A percentile compares a stretch with the other conserved stretches of the same genome.
Conservation (phyloP, 1,140 invertebrate genomes). For the Andrena cerasifolii region DNA sequence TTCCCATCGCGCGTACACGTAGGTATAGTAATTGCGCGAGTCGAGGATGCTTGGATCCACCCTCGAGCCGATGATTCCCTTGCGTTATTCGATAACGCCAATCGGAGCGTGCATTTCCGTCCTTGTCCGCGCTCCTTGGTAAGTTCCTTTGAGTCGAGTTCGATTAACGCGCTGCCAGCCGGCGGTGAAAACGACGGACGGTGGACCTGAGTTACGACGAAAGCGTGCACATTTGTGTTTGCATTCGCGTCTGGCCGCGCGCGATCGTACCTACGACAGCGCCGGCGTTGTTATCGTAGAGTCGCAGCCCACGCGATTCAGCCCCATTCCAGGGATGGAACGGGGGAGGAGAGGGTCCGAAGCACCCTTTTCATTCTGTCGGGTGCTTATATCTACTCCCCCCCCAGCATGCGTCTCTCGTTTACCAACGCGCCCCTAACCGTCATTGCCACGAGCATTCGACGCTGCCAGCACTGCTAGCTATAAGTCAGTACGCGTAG, state of each 20-base stretch:
- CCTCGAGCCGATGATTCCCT: slow-evolving; percentile 31
- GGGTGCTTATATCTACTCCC: slow-evolving; percentile 5
- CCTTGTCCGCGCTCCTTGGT: neutral
- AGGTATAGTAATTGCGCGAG: slow-evolving; percentile 53
- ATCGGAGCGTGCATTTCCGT: neutral
- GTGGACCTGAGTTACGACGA: too few species aligned
- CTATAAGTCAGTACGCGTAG: too few species aligned
- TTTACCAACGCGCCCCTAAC: slow-evolving; percentile 44
- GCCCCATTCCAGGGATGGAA: slow-evolving; percentile 15
- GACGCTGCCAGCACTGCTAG: slow-evolving; percentile 30
- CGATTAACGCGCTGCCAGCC: too few species aligned
- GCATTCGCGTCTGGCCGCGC: neutral
- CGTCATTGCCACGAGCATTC: slow-evolving; percentile 24
- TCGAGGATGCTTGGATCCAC: slow-evolving; percentile 47
- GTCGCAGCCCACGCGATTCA: slow-evolving; percentile 67
- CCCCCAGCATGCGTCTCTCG: slow-evolving; percentile 36
- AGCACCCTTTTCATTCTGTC: slow-evolving; percentile 20
- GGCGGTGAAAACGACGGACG: too few species aligned
- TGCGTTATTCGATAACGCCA: slow-evolving; percentile 1
- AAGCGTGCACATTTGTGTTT: neutral
- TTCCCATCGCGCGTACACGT: too few species aligned
- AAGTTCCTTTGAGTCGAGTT: too few species aligned
- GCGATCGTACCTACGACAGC: neutral
- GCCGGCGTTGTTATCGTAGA: slow-evolving; percentile 62
- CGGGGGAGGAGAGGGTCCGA: neutral